Evolutionary conservation across 53 echinoderm and acorn worm species (phyloP), one percentile per base, ranked within the genome.

Genomic region (Echinometra lucunter): DNA sequence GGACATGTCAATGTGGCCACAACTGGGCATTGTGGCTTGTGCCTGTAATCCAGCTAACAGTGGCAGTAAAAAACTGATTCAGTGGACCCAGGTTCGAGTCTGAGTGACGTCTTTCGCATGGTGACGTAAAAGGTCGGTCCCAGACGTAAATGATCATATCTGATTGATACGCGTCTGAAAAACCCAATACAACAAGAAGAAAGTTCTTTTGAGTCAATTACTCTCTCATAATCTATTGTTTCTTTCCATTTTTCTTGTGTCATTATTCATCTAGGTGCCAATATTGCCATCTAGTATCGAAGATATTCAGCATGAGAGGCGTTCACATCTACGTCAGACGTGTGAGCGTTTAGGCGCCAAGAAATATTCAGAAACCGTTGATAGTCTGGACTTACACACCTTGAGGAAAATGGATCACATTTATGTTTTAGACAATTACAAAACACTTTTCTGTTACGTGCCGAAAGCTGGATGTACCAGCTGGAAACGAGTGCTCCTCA

Each of bases 381-480:
- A 72, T 72, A 47, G 32, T 13, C 44, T 92, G 49, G 44, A 25
- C 80, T 19, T 3, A 21, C 37, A 57, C 7, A 56, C 56, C 17
- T 80, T 80, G 21, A 34, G 28, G 25, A 38, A 55, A 40, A 18
- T 80, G 57, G 40, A 37, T 81, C 57, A 93, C 82, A 93, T 93
- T 8, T 80, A 37, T 70, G 56, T 57, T 18, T 11, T 93, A 42
- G 93, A 93, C 81, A 37, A 93, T 15, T 93, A 56, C 55, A 93
- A 81, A 55, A 57, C 27, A 19, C 18, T 93, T 1, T 81, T 56
- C 58, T 93, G 93, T 57, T 93, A 93, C 38, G 27, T 93, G 2
- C 93, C 93, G 25, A 93, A 93, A 58, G 58, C 37, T 10, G 93
- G 93, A 47, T 93, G 93, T n/a, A 93, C 93, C 11, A 38, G 23